These are phyloP conservation scores for Scaptomyza caliginosa DNA, from an alignment of 2,888 invertebrate species.

Conservation along the genomic window DNA sequence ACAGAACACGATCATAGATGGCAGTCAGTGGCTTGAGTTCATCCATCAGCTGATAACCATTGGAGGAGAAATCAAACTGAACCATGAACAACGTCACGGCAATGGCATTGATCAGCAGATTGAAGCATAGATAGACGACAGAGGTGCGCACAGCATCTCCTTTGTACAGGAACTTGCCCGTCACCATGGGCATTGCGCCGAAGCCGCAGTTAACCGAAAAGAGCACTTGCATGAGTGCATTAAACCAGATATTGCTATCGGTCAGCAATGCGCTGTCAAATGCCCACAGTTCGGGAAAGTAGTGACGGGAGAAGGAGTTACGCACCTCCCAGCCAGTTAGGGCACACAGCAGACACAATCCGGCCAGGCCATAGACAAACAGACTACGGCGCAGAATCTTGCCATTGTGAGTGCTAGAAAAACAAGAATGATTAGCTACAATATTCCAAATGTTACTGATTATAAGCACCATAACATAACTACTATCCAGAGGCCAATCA, in stretches of 20 bases:
- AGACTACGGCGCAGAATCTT: conserved; percentile 82
- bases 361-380: conserved; percentile 81
- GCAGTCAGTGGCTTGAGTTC: conserved; percentile 83
- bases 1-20: conserved; percentile 82
- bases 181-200: conserved; percentile 83
- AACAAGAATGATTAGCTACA: background rate
- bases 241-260: conserved; percentile 83
- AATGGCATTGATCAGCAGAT: conserved; percentile 83
- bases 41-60: conserved; percentile 70
- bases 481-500: conserved; percentile 83
- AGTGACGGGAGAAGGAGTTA: conserved; percentile 78
- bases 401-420: conserved; percentile 82
- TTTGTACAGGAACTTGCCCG: conserved; percentile 84
- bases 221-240: conserved; percentile 83
- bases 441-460: rapidly evolving
- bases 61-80: conserved; percentile 81
- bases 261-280: conserved; percentile 71
- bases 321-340: conserved; percentile 83
- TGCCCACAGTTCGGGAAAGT: conserved; percentile 82
- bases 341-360: conserved; percentile 78
- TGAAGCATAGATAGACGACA: conserved; percentile 84
- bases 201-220: conserved; percentile 83
- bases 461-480: conserved; percentile 82
- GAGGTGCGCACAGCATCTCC: conserved; percentile 84
- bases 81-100: conserved; percentile 84